These are phyloP conservation scores for Meteorus colon DNA, from an alignment of 2,888 invertebrate species.

Conservation along the genomic window DNA sequence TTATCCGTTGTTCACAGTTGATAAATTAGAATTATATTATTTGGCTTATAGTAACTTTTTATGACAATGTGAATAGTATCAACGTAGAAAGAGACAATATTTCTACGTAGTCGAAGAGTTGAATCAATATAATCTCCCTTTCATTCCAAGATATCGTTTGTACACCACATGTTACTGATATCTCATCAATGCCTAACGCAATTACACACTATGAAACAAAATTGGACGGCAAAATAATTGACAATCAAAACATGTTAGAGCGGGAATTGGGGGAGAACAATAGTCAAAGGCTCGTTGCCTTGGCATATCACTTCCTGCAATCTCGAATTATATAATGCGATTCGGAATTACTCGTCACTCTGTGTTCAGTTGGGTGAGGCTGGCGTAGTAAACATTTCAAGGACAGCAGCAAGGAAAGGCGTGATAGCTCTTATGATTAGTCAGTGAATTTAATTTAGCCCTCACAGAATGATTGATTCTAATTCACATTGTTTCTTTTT, in stretches of 20 bases:
- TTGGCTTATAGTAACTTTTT: no score
- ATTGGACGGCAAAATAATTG: not conserved
- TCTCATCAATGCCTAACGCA: not conserved
- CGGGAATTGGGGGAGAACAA: conserved; percentile 48
- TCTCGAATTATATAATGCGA: conserved; percentile 54
- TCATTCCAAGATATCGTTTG: not conserved
- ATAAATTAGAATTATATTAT: no score
- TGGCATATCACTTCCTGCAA: conserved; percentile 58
- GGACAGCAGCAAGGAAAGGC: conserved; percentile 48
- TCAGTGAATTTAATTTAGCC: conserved; percentile 14
- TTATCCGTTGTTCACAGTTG: no score
- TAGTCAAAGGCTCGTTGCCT: conserved; percentile 52
- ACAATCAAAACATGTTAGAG: not conserved
- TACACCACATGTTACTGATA: no score
- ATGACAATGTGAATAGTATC: no score
- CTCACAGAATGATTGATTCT: not conserved
- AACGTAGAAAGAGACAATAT: not conserved
- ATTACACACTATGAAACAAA: not conserved
- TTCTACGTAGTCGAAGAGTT: not conserved
- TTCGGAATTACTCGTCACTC: conserved; percentile 25
- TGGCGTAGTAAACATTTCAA: conserved; percentile 56
- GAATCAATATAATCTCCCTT: not conserved
- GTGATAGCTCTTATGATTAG: not conserved
- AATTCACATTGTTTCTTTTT: no score
- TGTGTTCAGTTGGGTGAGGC: not conserved